phyloP scores from a whole-genome alignment of 2,888 invertebrate genomes.

The Ctenicera cuprea region DNA sequence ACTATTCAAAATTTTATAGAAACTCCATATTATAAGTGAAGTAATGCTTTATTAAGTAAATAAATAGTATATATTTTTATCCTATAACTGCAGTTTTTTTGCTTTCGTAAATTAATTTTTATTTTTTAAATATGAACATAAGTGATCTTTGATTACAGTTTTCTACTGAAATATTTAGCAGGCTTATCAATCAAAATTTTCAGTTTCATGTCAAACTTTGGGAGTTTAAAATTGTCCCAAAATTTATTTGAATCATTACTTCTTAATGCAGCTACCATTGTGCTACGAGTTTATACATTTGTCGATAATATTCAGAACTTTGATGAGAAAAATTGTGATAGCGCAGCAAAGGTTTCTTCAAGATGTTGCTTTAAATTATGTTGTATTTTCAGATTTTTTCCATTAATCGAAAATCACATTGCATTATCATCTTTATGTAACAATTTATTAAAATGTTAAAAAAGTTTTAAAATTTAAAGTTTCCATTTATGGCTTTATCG shows the following conservation, averaged over 20 bases:
- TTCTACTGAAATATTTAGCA: not conserved
- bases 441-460: not conserved
- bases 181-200: not conserved
- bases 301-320: not conserved
- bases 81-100: too few relatives aligned
- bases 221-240: constrained; percentile 5
- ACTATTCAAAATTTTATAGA: too few relatives aligned
- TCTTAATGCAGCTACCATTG: constrained; percentile 22
- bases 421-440: not conserved
- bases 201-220: not conserved
- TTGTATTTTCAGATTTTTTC: constrained; percentile 2
- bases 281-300: constrained; percentile 30
- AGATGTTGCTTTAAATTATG: not conserved
- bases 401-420: constrained; percentile 8
- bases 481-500: constrained; percentile 60
- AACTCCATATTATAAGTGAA: too few relatives aligned
- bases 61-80: too few relatives aligned
- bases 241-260: constrained; percentile 22
- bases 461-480: too few relatives aligned
- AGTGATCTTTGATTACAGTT: not conserved
- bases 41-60: too few relatives aligned
- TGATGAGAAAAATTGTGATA: not conserved
- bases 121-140: too few relatives aligned
- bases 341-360: constrained; percentile 2
- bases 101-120: too few relatives aligned